Percentiles rank a stretch among this genome's conserved stretches.
phyloP scores from a whole-genome alignment of 2,888 invertebrate genomes.

The Poecilobothrus nobilitatus region DNA sequence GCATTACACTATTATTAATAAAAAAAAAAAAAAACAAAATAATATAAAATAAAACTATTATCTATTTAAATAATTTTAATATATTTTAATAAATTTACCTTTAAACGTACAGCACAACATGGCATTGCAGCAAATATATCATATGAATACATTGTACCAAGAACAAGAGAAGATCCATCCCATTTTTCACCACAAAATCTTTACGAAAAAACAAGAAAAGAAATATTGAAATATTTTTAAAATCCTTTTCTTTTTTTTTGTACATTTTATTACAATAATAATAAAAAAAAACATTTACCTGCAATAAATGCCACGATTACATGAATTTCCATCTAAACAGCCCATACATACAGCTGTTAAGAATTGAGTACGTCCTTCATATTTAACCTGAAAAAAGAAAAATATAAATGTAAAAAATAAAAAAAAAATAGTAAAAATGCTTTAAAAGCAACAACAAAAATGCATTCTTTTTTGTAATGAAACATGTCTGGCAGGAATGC shows the following conservation, averaged over 20 bases:
- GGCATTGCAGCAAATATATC: constrained; percentile 97
- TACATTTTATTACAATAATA: not conserved
- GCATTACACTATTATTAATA: constrained; percentile 69
- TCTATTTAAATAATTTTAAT: not conserved
- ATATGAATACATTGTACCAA: constrained; percentile 97
- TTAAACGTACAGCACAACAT: constrained; percentile 86
- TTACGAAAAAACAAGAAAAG: constrained; percentile 14
- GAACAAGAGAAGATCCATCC: constrained; percentile 87
- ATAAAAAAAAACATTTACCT: constrained; percentile 44
- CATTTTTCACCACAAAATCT: constrained; percentile 74
- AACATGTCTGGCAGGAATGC: too few relatives aligned
- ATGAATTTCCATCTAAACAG: constrained; percentile 77
- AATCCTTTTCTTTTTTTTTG: too few relatives aligned
- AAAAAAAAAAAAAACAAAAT: constrained; percentile 13
- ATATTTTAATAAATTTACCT: constrained; percentile 51
- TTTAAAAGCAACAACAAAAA: too few relatives aligned
- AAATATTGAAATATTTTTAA: not conserved
- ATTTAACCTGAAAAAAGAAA: constrained; percentile 60
- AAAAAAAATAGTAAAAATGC: constrained; percentile 9
- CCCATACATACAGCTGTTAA: constrained; percentile 92
- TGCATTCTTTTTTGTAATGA: too few relatives aligned
- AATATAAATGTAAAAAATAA: constrained; percentile 11
- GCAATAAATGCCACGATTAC: constrained; percentile 68
- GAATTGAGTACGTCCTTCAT: constrained; percentile 82
- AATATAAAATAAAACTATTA: constrained; percentile 8